Base-by-base conservation (phyloP, 2,113 vertebrate species). In the Rhabdomys dilectus region DNA sequence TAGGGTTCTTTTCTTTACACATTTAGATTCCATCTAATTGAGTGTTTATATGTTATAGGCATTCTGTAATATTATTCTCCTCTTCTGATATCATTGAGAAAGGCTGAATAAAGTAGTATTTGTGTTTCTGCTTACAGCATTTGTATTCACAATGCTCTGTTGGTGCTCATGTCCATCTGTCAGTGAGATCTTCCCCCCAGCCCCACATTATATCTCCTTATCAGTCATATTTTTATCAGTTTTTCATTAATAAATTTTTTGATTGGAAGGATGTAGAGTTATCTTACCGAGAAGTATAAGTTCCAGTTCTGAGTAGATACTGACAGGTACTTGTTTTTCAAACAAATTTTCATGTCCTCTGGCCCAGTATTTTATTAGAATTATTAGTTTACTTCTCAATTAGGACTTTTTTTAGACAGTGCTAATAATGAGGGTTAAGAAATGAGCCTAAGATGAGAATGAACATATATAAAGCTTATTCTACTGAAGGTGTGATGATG, bases 181-280 rank as follows among this genome's bases (percentile, higher is more conserved):
- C 16, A 42, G 3, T 24, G 3, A 7, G 64, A 2, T 66, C 21
- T 51, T 82, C 39, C 11, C 8, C 75, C 4, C 4, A 53, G 51
- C 66, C n/a, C 16, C 11, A 94, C 26, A 75, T 73, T 72, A 34
- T 64, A 5, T 89, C 12, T 70, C 31, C 11, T 51, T 36, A 45
- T 87, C 81, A 36, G 77, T 94, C 34, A 39, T 1, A 15, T 87
- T 62, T 78, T 53, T 73, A 53, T 86, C 34, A 76, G n/a, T 26
- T 90, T 96, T 45, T 53, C 9, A 26, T 29, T 86, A 94, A 60
- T 92, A 45, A 53, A n/a, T 87, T 92, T 45, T 42, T 90, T 86
- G 9, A 22, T 91, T 96, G 10, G 48, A 60, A 68, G 10, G 93
- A 34, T 19, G 3, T 91, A 10, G 48, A 94, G 16, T 89, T 81